Evolutionary conservation across 92 coral and sea anemone genomes (phyloP), one percentile per base, ranked within the genome.

Genomic region (Actinernus sp.): DNA sequence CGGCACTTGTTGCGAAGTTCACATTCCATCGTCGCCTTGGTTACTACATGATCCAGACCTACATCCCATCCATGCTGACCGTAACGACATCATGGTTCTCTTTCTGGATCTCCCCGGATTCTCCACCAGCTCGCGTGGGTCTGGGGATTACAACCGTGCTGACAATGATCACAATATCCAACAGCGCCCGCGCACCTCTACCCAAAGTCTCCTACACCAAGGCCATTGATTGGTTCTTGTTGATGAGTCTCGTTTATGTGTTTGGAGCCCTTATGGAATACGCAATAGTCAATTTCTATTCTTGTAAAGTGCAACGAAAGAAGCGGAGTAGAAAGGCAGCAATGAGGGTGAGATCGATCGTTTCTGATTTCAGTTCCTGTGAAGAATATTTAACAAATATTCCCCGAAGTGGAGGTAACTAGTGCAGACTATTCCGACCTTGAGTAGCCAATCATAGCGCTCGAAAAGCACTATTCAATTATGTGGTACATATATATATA

Each of bases 1-100:
- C 98, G 0, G 96, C 98, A 7, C 68, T 94, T 21, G 87, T 73
- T 18, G 98, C 97, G 27, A 83, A 74, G 58, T 94, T 94, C 79
- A 82, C 89, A 28, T 91, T 95, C 47, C 97, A 95, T n/a, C 99
- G 99, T 72, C 95, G 99, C 53, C 92, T 95, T 80, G 99, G 99
- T 62, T 95, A 87, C 73, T 95, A 91, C 78, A 91, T 95, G 89
- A 95, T 95, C 51, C 97, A 95, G 66, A 95, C 97, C 0, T 95
- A 95, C 63, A 83, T 95, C 47, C 99, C 99, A 1, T 95, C 97
- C 5, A 87, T 92, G 95, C 58, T 95, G 43, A 91, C 93, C 7
- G 99, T 95, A 26, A 86, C 92, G 1, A 88, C 91, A 18, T 91
- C 97, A 1, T 95, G 99, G 99, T 87, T 95, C 73, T 87, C 99